Conservation (phyloP, 2,113 vertebrate genomes). For the Addax nasomaculatus region DNA sequence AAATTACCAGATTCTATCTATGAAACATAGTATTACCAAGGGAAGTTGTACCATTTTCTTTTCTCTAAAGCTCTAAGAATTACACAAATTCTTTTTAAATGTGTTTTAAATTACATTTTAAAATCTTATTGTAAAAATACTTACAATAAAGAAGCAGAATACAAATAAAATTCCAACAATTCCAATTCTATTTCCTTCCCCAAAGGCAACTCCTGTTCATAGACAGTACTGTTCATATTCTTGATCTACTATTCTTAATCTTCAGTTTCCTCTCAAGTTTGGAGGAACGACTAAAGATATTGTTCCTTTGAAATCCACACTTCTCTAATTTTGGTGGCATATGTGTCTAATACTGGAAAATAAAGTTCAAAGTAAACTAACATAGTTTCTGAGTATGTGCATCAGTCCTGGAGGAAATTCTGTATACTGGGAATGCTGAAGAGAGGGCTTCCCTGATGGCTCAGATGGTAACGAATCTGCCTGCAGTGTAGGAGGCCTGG, state of each 20-base stretch:
- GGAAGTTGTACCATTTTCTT: not conserved
- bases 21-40: not conserved
- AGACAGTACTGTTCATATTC: not conserved
- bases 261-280: not conserved
- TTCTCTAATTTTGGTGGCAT: not conserved
- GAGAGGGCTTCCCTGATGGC: not conserved
- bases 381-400: not conserved
- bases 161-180: not conserved
- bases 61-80: conserved; percentile 4
- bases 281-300: not conserved
- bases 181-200: not conserved
- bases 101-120: not conserved
- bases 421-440: not conserved
- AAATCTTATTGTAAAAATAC: not conserved
- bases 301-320: not conserved
- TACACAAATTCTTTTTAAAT: not conserved
- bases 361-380: not conserved
- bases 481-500: not conserved
- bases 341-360: not conserved
- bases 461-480: rapidly evolving
- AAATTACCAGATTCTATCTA: not conserved
- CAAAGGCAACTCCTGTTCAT: not conserved
- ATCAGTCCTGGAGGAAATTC: not conserved
- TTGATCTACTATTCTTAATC: not conserved
- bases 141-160: not conserved